phyloP scores from a whole-genome alignment of 1,140 invertebrate species.

The Druon quercuslanigerum region DNA sequence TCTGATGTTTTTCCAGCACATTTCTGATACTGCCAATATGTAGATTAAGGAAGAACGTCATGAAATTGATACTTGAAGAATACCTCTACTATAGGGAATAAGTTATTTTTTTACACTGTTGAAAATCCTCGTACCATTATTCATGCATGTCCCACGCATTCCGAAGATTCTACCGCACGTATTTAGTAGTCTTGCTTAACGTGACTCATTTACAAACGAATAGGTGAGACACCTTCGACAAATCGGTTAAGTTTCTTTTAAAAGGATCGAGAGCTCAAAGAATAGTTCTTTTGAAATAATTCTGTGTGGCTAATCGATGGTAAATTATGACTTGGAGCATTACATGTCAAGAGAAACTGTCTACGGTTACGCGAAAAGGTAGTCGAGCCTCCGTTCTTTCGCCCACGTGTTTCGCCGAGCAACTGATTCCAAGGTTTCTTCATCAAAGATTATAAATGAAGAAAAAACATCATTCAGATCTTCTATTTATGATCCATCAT shows the following conservation, averaged over 20 bases:
- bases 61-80: too few species aligned
- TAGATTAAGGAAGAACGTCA: too few species aligned
- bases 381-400: neutral
- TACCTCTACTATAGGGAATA: too few species aligned
- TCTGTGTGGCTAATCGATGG: neutral
- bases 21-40: too few species aligned
- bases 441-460: too few species aligned
- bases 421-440: too few species aligned
- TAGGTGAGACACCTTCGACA: neutral
- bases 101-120: too few species aligned
- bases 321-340: too few species aligned
- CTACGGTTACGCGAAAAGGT: neutral
- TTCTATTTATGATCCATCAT: too few species aligned
- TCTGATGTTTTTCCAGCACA: too few species aligned
- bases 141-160: conserved; percentile 7
- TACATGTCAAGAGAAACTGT: neutral
- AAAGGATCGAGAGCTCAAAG: neutral
- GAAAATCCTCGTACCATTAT: neutral
- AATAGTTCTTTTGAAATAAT: neutral
- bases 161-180: neutral
- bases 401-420: neutral
- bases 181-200: conserved; percentile 27
- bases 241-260: neutral
- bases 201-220: conserved; percentile 30
- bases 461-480: too few species aligned